These are phyloP conservation scores for Odontocerum albicorne DNA, from an alignment of 2,888 invertebrate species.

Conservation along the genomic window DNA sequence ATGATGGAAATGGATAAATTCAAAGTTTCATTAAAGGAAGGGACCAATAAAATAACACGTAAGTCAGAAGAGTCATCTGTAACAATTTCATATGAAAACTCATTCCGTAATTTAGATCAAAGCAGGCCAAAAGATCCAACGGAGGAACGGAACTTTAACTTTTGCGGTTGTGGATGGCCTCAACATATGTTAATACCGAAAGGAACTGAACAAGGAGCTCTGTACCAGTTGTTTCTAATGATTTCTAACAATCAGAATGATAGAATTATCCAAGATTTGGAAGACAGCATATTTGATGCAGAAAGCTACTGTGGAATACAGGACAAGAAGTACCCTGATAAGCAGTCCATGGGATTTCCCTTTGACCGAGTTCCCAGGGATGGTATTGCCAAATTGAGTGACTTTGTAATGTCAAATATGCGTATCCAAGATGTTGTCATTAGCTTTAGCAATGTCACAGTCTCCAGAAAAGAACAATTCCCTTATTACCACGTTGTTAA, in stretches of 20 bases:
- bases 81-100: slow-evolving; percentile 80
- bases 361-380: slow-evolving; percentile 61
- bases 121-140: slow-evolving; percentile 44
- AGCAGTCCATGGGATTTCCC: slow-evolving; percentile 58
- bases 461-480: too few species aligned
- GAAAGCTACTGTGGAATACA: slow-evolving; percentile 57
- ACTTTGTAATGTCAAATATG: slow-evolving; percentile 70
- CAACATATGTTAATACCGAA: slow-evolving; percentile 36
- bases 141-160: slow-evolving; percentile 42
- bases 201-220: slow-evolving; percentile 41
- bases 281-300: neutral
- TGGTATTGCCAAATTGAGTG: slow-evolving; percentile 58
- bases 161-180: slow-evolving; percentile 47
- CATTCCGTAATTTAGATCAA: slow-evolving; percentile 72
- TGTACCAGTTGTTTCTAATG: slow-evolving; percentile 42
- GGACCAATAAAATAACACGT: slow-evolving; percentile 67
- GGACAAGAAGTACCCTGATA: slow-evolving; percentile 43
- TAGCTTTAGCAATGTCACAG: too few species aligned
- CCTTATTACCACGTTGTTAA: too few species aligned
- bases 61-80: slow-evolving; percentile 73
- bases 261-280: slow-evolving; percentile 34
- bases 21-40: slow-evolving; percentile 54
- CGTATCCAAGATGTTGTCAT: too few species aligned
- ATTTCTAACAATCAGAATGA: slow-evolving; percentile 41
- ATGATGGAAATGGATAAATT: slow-evolving; percentile 44